Evolutionary conservation across 2,888 invertebrate species (phyloP), one percentile per base, ranked within the genome.

Genomic region (Drosophila lutescens): DNA sequence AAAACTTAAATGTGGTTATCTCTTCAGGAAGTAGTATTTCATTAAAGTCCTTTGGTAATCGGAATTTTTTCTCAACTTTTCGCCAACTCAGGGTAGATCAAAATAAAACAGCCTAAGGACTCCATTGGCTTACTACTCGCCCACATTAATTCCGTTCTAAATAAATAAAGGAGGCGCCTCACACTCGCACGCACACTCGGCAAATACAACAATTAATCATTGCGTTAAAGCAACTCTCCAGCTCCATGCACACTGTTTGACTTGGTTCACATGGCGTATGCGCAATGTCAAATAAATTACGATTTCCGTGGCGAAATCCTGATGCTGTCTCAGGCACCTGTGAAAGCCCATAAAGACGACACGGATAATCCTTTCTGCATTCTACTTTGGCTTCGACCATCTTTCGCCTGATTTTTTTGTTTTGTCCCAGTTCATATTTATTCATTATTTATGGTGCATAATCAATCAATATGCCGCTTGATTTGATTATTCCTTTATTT

Each of bases 391-490:
- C 4, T 20, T n/a, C 30, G 20, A 30, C 15, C 40, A 34, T 23
- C 17, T 9, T 34, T 43, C 23, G 30, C 8, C 30, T 49, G 51
- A 51, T 59, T 47, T 41, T 47, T 41, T 30, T 55, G 47, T 20
- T 55, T 47, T 40, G 65, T 26, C 34, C n/a, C 46, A 54, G 65
- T 40, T 65, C 65, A 70, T 71, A 71, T 67, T 58, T 58, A 76
- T 75, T 83, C 81, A 83, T 86, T 86, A 87, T 77, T 83, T 87
- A 79, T 87, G 69, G 73, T 72, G 76, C 76, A 87, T 87, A 86
- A 87, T 86, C 85, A 86, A 86, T 86, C 88, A 88, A 86, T 87
- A 86, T 86, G 81, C 85, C 76, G 81, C 78, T 78, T 87, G 80
- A 85, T 85, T 85, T 83, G 80, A 87, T 87, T 87, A 81, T 87